Percentiles rank a stretch among this genome's conserved stretches.
phyloP scores from a whole-genome alignment of 2,888 invertebrate species.

The Nudaria mundana region DNA sequence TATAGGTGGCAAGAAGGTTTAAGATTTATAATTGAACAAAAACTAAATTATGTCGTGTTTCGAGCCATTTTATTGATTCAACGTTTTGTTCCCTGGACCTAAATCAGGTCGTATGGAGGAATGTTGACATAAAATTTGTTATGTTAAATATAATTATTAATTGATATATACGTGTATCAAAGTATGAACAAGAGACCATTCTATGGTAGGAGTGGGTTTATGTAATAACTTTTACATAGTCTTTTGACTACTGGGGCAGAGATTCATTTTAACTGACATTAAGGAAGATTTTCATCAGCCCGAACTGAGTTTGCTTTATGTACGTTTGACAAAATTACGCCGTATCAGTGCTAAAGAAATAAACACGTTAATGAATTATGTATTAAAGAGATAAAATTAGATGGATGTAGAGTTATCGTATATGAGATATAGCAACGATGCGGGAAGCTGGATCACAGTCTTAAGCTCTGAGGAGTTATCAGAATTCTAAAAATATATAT shows the following conservation, averaged over 20 bases:
- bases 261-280: constrained; percentile 45
- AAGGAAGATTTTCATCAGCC: constrained; percentile 8
- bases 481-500: too few species aligned
- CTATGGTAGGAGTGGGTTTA: constrained; percentile 72
- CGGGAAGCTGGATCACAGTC: constrained; percentile 34
- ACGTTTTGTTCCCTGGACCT: constrained; percentile 19
- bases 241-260: constrained; percentile 56
- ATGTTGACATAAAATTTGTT: too few species aligned
- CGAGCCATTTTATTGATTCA: constrained; percentile 29
- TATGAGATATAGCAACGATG: constrained; percentile 37
- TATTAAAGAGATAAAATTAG: constrained; percentile 19
- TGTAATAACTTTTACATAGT: constrained; percentile 40
- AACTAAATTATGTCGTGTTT: constrained; percentile 27
- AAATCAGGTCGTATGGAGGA: constrained; percentile 22
- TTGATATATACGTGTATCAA: too few species aligned
- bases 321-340: constrained; percentile 21
- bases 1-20: too few species aligned
- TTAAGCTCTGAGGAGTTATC: constrained; percentile 43
- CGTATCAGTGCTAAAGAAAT: constrained; percentile 12
- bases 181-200: constrained; percentile 27
- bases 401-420: constrained; percentile 24
- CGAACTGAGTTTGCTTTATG: constrained; percentile 16
- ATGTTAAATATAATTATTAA: too few species aligned
- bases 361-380: constrained; percentile 20
- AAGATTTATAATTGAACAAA: neutral